phyloP scores from a whole-genome alignment of 2,113 vertebrate species.

The Nothobranchius furzeri region DNA sequence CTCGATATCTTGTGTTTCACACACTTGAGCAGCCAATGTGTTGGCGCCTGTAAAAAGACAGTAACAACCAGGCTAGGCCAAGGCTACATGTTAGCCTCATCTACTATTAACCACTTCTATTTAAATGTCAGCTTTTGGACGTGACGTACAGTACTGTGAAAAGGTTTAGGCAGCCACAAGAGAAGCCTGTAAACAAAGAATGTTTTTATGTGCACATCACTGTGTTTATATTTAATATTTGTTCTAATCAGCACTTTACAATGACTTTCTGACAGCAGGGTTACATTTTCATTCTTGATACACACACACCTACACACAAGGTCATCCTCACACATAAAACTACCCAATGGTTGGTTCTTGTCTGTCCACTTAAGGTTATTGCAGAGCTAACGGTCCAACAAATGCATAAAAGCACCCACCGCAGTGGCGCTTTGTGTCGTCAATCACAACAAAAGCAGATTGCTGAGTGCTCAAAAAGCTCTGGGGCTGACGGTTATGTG shows the following conservation, averaged over 20 bases:
- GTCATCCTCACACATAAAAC: not conserved
- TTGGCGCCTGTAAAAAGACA: too few relatives aligned
- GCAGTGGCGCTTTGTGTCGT: not conserved
- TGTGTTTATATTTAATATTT: too few relatives aligned
- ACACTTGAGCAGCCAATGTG: conserved; percentile 32
- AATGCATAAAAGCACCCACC: conserved; percentile 17
- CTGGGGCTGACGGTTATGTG: not conserved
- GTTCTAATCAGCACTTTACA: not conserved
- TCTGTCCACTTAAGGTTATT: conserved; percentile 31
- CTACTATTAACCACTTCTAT: too few relatives aligned
- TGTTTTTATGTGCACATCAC: too few relatives aligned
- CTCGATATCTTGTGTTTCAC: conserved; percentile 26
- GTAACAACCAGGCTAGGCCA: too few relatives aligned
- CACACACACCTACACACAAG: not conserved
- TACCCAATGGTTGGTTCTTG: conserved; percentile 4
- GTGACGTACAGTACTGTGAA: too few relatives aligned
- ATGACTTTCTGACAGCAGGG: conserved; percentile 12
- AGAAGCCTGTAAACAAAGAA: too few relatives aligned
- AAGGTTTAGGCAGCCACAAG: too few relatives aligned
- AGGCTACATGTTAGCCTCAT: too few relatives aligned
- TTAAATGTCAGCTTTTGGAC: not conserved
- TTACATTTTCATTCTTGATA: not conserved
- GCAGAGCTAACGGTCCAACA: conserved; percentile 1
- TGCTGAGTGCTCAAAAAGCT: conserved; percentile 19
- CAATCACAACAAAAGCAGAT: conserved; percentile 30